Evolutionary conservation across 2,888 invertebrate species (phyloP).

Genomic region (Pterostichus madidus): DNA sequence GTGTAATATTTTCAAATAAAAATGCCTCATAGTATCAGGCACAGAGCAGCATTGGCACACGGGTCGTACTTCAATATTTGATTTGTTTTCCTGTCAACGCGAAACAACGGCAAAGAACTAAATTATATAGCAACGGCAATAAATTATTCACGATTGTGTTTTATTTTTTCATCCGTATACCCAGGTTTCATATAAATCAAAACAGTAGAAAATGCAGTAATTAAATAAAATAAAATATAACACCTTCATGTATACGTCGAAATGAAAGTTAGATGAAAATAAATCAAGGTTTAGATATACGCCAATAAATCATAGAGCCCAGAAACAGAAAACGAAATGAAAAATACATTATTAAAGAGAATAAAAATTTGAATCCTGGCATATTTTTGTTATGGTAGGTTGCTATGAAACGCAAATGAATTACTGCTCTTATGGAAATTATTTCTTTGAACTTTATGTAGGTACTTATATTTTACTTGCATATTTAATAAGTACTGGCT

Average conservation of each 20-base stretch:
- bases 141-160: constrained; percentile 7
- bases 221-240: constrained; percentile 11
- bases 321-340: background rate
- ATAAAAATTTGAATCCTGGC: too few relatives aligned
- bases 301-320: background rate
- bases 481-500: too few relatives aligned
- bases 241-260: background rate
- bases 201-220: background rate
- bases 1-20: constrained; percentile 4
- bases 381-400: too few relatives aligned
- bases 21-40: background rate
- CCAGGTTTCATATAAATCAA: constrained; percentile 1
- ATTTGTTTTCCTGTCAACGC: constrained; percentile 15
- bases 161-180: background rate
- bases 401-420: too few relatives aligned
- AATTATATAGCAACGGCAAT: constrained; percentile 21
- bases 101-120: constrained; percentile 20
- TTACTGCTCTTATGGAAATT: too few relatives aligned
- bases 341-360: background rate
- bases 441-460: too few relatives aligned
- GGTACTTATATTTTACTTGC: too few relatives aligned
- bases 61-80: constrained; percentile 30
- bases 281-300: background rate
- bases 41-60: background rate
- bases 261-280: background rate